These are phyloP conservation scores for Cervus canadensis DNA, from an alignment of 2,113 vertebrate species.

Conservation along the genomic window DNA sequence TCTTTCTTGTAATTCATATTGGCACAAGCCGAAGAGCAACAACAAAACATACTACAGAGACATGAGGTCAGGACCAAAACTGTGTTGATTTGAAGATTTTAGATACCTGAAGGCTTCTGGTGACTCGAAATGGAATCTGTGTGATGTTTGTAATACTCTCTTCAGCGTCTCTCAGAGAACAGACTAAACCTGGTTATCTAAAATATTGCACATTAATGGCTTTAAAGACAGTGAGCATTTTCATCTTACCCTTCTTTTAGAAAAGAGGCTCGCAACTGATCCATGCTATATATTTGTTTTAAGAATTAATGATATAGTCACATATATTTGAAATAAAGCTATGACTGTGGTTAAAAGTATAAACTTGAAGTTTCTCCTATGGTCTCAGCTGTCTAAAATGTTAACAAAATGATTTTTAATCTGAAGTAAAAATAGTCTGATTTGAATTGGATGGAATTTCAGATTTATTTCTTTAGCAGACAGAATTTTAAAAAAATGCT, in stretches of 20 bases:
- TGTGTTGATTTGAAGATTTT: not conserved
- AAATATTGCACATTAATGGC: not conserved
- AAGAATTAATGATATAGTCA: not conserved
- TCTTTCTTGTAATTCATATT: not conserved
- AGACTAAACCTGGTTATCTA: not conserved
- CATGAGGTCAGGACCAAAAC: not conserved
- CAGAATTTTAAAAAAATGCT: not conserved
- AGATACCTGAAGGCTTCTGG: not conserved
- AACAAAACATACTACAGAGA: not conserved
- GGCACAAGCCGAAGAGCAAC: not conserved
- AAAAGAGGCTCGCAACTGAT: not conserved
- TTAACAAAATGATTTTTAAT: conserved; percentile 47
- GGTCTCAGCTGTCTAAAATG: not conserved
- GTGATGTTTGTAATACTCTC: not conserved
- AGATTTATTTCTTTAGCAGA: conserved; percentile 18
- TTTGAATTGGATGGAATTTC: conserved; percentile 40
- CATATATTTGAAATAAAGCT: not conserved
- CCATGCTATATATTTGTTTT: not conserved
- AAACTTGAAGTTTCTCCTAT: not conserved
- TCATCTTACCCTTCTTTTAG: not conserved
- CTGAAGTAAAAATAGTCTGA: conserved; percentile 20
- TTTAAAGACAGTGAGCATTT: not conserved
- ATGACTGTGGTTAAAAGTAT: conserved; percentile 14
- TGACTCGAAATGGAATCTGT: not conserved
- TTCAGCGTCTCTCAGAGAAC: not conserved